Base-by-base conservation (phyloP, 2,113 vertebrate species). In the Phaethornis superciliosus region DNA sequence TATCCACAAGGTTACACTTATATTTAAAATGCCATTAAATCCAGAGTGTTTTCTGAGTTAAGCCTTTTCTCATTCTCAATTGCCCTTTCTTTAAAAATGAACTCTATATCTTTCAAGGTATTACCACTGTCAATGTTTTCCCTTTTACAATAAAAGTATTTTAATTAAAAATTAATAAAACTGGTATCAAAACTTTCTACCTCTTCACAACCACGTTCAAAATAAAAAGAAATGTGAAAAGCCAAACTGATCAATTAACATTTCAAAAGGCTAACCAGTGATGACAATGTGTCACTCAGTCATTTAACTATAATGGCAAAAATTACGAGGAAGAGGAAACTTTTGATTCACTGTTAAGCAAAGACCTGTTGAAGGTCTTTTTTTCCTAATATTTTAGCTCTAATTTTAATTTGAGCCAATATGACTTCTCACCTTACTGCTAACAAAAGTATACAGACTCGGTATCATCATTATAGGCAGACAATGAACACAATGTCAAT, bases 21-120 rank as follows among this genome's bases (percentile, higher is more conserved):
- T 56, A 85, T 90, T 94, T 95, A 72, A 90, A 95, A 89, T 79
- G 21, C 2, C 21, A 79, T 87, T 92, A 95, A 94, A 79, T 87
- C 33, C 62, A 71, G 42, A 70, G 19, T 54, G 20, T 76, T 95
- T 93, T 94, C 76, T 6, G 6, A 79, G 37, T 64, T 87, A 92
- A 92, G 44, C 19, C 3, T 88, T 92, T 92, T 84, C 56, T 78
- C 28, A 52, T 44, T 75, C 65, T 87, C 81, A 78, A 11, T 67
- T 78, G 28, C 44, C 24, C 6, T 84, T 46, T 47, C 44, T 75
- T 86, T 63, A 74, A 89, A 83, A 90, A 67, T 67, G 16, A 88
- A 92, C 28, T 83, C 59, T 58, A 9, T 58, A 85, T 59, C 40
- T 85, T 88, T 80, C 55, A 86, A 77, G 17, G 78, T 89, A 74